Evolutionary conservation across 2,888 invertebrate species (phyloP).

Genomic region (Ecdyonurus torrentis): DNA sequence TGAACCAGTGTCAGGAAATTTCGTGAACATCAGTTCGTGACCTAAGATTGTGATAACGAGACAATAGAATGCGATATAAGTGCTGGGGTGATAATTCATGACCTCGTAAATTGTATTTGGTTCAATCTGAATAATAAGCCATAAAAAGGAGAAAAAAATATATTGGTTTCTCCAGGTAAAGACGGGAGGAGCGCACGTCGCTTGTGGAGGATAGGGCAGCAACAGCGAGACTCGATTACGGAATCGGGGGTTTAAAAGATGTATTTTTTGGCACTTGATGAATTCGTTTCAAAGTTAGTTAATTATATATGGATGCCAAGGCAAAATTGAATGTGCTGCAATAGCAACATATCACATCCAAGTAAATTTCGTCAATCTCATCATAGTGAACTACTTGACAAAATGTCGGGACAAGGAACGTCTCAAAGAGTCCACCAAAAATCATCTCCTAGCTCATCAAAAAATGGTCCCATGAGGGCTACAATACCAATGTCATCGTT

Average conservation of each 20-base stretch:
- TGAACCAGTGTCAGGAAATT: background rate
- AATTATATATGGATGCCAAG: slow-evolving; percentile 11
- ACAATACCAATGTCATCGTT: slow-evolving; percentile 59
- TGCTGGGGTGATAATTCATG: background rate
- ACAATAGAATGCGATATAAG: background rate
- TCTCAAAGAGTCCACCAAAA: slow-evolving; percentile 35
- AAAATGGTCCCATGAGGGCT: slow-evolving; percentile 55
- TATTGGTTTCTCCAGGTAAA: background rate
- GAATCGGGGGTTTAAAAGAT: too few species aligned
- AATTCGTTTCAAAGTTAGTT: background rate
- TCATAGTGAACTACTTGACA: slow-evolving; percentile 13
- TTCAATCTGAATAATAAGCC: background rate
- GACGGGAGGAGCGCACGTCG: background rate
- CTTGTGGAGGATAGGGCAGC: background rate
- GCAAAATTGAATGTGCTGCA: slow-evolving; percentile 13
- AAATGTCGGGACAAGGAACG: slow-evolving; percentile 35
- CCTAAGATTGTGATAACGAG: background rate
- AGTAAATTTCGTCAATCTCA: slow-evolving; percentile 10
- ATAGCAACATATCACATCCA: slow-evolving; percentile 14
- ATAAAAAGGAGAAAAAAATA: background rate
- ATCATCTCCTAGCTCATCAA: slow-evolving; percentile 45
- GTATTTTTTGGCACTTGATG: too few species aligned
- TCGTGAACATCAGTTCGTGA: background rate
- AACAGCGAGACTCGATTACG: too few species aligned
- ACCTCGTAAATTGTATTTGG: background rate